Evolutionary conservation across 2,888 invertebrate genomes (phyloP).

Genomic region (Melieria picta): DNA sequence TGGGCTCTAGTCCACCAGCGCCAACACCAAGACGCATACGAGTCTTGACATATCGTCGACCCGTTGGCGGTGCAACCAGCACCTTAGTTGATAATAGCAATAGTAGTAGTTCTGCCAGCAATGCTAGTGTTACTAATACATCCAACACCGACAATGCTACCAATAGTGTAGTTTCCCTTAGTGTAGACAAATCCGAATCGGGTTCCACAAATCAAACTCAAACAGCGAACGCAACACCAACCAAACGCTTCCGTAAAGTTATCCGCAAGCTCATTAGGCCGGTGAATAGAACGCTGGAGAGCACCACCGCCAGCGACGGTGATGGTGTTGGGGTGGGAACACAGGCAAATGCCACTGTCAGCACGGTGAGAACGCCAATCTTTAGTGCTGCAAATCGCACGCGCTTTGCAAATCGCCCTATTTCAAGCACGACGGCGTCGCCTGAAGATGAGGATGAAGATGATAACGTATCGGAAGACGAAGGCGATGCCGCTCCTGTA

Average conservation of each 20-base stretch:
- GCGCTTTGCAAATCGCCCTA: conserved; percentile 34
- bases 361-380: conserved; percentile 13
- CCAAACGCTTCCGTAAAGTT: conserved; percentile 57
- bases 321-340: no score
- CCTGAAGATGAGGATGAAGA: conserved; percentile 26
- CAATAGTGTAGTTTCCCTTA: conserved; percentile 41
- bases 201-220: conserved; percentile 38
- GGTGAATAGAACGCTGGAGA: conserved; percentile 33
- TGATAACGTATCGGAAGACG: conserved; percentile 28
- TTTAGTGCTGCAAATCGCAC: conserved; percentile 38
- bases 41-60: conserved; percentile 55
- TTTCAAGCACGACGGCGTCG: conserved; percentile 25
- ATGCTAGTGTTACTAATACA: conserved; percentile 52
- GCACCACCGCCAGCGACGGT: neutral
- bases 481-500: conserved; percentile 12
- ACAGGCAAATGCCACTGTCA: neutral
- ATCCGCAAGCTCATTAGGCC: conserved; percentile 57
- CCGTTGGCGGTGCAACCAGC: conserved; percentile 41
- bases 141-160: conserved; percentile 46
- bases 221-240: conserved; percentile 42
- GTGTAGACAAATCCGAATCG: conserved; percentile 35
- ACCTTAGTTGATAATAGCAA: conserved; percentile 47
- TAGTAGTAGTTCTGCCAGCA: conserved; percentile 41
- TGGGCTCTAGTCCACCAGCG: conserved; percentile 41
- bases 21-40: conserved; percentile 55